Evolutionary conservation across 1,140 invertebrate genomes (phyloP).

Genomic region (Drosophila sulfurigaster): DNA sequence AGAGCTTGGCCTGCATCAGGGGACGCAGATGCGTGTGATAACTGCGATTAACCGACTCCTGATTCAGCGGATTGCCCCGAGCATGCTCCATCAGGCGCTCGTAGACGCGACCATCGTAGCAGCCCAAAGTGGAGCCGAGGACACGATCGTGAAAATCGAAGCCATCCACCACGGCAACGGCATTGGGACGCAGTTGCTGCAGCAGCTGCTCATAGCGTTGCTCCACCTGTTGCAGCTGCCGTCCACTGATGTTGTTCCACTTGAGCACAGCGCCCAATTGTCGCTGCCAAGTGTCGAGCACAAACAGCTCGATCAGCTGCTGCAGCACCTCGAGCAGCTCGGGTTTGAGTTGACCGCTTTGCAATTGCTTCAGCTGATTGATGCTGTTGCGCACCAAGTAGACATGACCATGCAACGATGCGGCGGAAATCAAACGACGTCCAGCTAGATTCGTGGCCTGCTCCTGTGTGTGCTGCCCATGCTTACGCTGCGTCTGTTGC

Average conservation of each 20-base stretch:
- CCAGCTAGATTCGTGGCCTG: constrained; percentile 94
- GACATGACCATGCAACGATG: constrained; percentile 90
- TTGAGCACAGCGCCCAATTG: constrained; percentile 91
- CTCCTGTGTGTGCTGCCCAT: constrained; percentile 87
- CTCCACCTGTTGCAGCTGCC: constrained; percentile 89
- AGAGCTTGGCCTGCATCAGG: constrained; percentile 89
- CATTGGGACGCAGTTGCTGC: constrained; percentile 91
- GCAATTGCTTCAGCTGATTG: constrained; percentile 75
- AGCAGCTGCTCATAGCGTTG: constrained; percentile 89
- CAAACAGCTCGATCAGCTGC: constrained; percentile 91
- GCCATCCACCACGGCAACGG: constrained; percentile 94
- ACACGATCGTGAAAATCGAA: constrained; percentile 95
- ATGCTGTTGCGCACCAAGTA: constrained; percentile 89
- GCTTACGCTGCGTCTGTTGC: constrained; percentile 86
- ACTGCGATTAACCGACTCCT: constrained; percentile 90
- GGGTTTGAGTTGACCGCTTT: constrained; percentile 85
- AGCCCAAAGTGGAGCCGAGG: constrained; percentile 92
- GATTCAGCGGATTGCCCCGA: constrained; percentile 93
- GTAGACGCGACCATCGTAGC: constrained; percentile 96
- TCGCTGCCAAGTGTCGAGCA: constrained; percentile 90
- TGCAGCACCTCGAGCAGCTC: constrained; percentile 87
- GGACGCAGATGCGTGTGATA: constrained; percentile 91
- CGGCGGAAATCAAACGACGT: constrained; percentile 90
- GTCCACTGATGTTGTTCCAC: constrained; percentile 87
- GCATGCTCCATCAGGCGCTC: constrained; percentile 94